Conservation (phyloP, 2,797 vertebrate genomes). For the Pachyuromys duprasi region DNA sequence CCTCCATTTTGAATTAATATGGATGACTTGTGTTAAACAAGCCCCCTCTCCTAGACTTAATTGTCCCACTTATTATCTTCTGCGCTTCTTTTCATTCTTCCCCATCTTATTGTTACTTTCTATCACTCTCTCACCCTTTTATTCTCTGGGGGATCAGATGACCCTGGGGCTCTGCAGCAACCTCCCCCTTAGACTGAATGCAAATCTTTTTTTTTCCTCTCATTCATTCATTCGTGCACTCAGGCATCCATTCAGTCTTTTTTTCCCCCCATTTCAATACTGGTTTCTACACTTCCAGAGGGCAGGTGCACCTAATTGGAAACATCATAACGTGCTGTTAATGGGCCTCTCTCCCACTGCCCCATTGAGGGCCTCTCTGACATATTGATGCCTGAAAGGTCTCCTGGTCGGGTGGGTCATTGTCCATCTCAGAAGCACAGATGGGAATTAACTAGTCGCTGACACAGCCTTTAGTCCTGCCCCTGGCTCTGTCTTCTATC, state of each 20-base stretch:
- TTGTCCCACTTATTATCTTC: not conserved
- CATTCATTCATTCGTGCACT: not conserved
- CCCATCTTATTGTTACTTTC: not conserved
- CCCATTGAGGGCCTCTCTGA: not conserved
- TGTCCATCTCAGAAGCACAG: not conserved
- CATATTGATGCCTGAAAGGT: not conserved
- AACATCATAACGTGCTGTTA: not conserved
- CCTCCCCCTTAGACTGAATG: not conserved
- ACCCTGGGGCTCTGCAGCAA: not conserved
- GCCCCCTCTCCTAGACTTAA: not conserved
- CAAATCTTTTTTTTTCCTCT: not conserved
- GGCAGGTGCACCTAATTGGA: conserved; percentile 50
- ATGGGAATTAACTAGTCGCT: not conserved
- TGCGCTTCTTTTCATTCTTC: not conserved
- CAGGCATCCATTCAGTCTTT: not conserved
- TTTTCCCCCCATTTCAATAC: not conserved
- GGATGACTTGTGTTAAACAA: not conserved
- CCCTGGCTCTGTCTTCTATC: not conserved
- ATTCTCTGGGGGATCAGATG: not conserved
- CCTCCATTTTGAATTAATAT: not conserved
- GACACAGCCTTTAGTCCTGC: not conserved
- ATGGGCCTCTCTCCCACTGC: not conserved
- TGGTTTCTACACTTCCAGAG: not conserved
- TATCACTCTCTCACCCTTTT: not conserved
- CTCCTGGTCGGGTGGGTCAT: not conserved